phyloP scores from a whole-genome alignment of 2,797 vertebrate genomes.

The Echiichthys vipera region DNA sequence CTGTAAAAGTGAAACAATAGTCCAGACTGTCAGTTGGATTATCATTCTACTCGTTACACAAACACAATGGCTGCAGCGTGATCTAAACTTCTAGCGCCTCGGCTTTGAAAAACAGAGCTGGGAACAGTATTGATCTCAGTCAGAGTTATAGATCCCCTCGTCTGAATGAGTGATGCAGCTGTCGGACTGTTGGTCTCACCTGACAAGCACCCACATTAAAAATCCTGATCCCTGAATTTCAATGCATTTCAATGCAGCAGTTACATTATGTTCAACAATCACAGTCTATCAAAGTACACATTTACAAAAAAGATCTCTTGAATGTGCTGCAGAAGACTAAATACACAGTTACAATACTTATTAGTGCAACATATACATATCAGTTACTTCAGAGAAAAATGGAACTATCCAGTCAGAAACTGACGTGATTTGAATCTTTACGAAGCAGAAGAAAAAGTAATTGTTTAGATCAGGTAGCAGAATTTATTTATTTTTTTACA shows the following conservation, averaged over 20 bases:
- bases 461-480: not conserved
- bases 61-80: constrained; percentile 29
- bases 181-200: constrained; percentile 70
- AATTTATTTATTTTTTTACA: not conserved
- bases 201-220: constrained; percentile 60
- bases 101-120: constrained; percentile 61
- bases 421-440: not conserved
- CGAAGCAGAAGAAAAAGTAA: not conserved
- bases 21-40: constrained; percentile 18
- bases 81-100: constrained; percentile 38
- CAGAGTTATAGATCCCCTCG: constrained; percentile 78
- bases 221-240: constrained; percentile 48
- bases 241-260: constrained; percentile 31
- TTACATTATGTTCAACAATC: constrained; percentile 27
- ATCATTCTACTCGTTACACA: constrained; percentile 40
- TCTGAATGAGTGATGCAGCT: constrained; percentile 81
- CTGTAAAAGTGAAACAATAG: constrained; percentile 18
- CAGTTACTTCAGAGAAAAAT: not conserved
- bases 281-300: constrained; percentile 6
- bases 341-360: not conserved
- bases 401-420: not conserved
- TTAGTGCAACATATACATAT: not conserved
- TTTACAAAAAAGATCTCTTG: not conserved
- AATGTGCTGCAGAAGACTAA: constrained; percentile 1
- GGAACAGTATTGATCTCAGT: constrained; percentile 75